A percentile compares a stretch with the other conserved stretches of the same genome.
Evolutionary conservation across 2,888 invertebrate species (phyloP).

Genomic region (Nomada flava): DNA sequence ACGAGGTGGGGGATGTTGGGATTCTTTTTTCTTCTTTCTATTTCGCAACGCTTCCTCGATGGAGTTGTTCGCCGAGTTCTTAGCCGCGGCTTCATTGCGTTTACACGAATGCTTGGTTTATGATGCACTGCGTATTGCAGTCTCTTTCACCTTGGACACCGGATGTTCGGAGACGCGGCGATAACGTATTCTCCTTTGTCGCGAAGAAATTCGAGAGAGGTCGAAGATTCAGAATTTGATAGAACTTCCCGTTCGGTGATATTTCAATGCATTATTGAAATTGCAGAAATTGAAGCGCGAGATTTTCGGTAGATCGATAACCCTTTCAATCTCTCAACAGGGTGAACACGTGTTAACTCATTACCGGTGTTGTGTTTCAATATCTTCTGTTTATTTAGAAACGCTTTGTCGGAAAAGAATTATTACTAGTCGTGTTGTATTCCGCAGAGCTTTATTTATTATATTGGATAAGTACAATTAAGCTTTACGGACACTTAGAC

Average conservation of each 20-base stretch:
- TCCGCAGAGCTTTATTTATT: too few relatives aligned
- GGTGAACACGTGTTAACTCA: too few relatives aligned
- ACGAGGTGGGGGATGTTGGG: not conserved
- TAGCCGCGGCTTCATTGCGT: slow-evolving; percentile 38
- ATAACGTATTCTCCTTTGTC: slow-evolving; percentile 37
- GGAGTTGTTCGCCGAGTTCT: slow-evolving; percentile 10
- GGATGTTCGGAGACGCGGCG: slow-evolving; percentile 36
- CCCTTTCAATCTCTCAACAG: too few relatives aligned
- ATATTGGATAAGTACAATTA: too few relatives aligned
- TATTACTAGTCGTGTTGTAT: too few relatives aligned
- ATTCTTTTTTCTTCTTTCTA: slow-evolving; percentile 19
- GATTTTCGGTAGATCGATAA: not conserved
- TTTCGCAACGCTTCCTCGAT: slow-evolving; percentile 50
- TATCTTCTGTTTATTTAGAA: not conserved
- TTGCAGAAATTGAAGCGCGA: too few relatives aligned
- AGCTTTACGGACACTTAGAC: too few relatives aligned
- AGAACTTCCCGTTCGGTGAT: not conserved
- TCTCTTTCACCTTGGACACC: slow-evolving; percentile 53
- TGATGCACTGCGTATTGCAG: slow-evolving; percentile 57
- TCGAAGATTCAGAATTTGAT: slow-evolving; percentile 20
- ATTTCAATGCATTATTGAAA: too few relatives aligned
- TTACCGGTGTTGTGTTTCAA: too few relatives aligned
- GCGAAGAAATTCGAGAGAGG: slow-evolving; percentile 12
- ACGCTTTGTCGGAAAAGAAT: not conserved
- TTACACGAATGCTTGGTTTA: slow-evolving; percentile 45